Percentiles rank a stretch among this genome's conserved stretches.
Conservation (phyloP, 1,140 invertebrate genomes). For the Diploscapter pachys region DNA sequence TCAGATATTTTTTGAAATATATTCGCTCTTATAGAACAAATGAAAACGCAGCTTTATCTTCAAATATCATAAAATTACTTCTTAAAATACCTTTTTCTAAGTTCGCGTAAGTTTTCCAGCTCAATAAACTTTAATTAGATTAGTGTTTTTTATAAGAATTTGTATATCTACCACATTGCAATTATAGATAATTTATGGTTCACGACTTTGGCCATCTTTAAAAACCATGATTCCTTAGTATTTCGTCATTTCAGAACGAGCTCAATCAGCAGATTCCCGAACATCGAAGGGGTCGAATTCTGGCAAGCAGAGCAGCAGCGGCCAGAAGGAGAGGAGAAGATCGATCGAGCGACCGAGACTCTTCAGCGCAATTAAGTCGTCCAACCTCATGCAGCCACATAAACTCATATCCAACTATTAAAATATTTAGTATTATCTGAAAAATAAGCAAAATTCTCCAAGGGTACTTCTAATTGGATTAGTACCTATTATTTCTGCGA, state of each 20-base stretch:
- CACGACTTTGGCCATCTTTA: background rate
- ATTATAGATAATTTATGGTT: background rate
- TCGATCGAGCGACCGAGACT: slow-evolving; percentile 26
- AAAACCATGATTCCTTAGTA: background rate
- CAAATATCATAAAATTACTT: background rate
- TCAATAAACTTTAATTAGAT: background rate
- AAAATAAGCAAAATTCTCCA: no score
- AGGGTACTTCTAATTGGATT: no score
- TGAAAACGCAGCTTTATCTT: background rate
- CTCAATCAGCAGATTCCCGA: slow-evolving; percentile 35
- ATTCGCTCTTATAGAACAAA: no score
- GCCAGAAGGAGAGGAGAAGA: slow-evolving; percentile 13
- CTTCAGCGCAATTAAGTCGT: slow-evolving; percentile 62
- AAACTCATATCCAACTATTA: slow-evolving; percentile 31
- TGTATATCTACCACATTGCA: background rate
- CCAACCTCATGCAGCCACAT: slow-evolving; percentile 61
- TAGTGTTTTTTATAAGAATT: background rate
- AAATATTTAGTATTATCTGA: background rate
- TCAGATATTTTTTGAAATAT: no score
- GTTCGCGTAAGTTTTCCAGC: no score
- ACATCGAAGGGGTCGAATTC: slow-evolving; percentile 17
- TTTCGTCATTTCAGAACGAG: slow-evolving; percentile 27
- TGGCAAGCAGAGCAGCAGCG: slow-evolving; percentile 3
- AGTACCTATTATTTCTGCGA: no score
- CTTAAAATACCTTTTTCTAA: background rate